Evolutionary conservation across 2,888 invertebrate species (phyloP).

Genomic region (Carcina quercana): DNA sequence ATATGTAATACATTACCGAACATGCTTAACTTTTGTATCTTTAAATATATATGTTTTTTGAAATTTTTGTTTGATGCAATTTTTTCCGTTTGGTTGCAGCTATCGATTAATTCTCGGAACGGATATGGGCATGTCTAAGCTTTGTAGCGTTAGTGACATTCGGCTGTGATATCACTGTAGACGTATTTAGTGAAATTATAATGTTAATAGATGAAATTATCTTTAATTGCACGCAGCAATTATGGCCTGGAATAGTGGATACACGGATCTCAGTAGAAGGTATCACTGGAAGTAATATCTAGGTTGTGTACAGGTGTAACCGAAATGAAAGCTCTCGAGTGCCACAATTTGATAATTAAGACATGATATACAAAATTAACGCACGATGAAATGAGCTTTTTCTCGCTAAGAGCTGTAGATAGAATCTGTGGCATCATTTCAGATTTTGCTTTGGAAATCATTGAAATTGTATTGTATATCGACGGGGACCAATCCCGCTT

Average conservation of each 20-base stretch:
- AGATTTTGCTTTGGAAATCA: too few species aligned
- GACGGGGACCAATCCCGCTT: too few species aligned
- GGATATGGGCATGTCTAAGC: slow-evolving; percentile 72
- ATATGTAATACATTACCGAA: too few species aligned
- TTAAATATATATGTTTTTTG: too few species aligned
- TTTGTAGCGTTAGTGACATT: slow-evolving; percentile 54
- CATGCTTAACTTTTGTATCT: too few species aligned
- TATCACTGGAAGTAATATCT: slow-evolving; percentile 77
- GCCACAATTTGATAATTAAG: neutral
- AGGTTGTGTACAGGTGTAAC: too few species aligned
- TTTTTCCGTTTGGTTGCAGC: slow-evolving; percentile 66
- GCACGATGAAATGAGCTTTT: too few species aligned
- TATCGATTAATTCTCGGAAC: slow-evolving; percentile 68
- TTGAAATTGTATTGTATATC: too few species aligned
- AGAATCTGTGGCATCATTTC: too few species aligned
- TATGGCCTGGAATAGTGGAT: slow-evolving; percentile 75
- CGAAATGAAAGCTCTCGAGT: neutral
- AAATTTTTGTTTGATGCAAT: too few species aligned
- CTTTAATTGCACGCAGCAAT: slow-evolving; percentile 70
- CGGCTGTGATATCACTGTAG: slow-evolving; percentile 67
- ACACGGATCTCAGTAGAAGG: slow-evolving; percentile 77
- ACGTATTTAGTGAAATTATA: slow-evolving; percentile 31
- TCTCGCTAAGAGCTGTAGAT: too few species aligned
- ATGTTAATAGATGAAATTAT: slow-evolving; percentile 47
- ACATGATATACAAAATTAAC: too few species aligned